Evolutionary conservation across 2,113 vertebrate species (phyloP).

Genomic region (Blennius ocellaris): DNA sequence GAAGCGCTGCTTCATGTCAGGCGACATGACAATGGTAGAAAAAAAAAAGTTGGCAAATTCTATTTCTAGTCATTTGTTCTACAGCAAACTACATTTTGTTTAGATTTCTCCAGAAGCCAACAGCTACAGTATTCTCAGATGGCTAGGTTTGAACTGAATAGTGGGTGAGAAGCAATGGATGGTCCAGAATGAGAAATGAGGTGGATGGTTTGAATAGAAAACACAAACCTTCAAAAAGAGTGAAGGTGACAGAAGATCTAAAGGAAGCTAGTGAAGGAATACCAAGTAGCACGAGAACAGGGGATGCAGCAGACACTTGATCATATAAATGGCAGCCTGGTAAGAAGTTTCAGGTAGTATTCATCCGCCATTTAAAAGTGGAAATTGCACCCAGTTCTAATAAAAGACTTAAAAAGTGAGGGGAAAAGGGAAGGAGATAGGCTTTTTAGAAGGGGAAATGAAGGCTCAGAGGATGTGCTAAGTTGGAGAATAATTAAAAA

Average conservation of each 20-base stretch:
- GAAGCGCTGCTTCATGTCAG: too few relatives aligned
- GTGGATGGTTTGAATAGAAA: constrained; percentile 51
- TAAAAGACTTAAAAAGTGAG: constrained; percentile 25
- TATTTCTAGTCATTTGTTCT: constrained; percentile 1
- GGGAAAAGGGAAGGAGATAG: constrained; percentile 23
- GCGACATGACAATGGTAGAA: not conserved
- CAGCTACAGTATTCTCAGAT: constrained; percentile 28
- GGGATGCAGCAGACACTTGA: constrained; percentile 36
- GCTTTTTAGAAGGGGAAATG: constrained; percentile 31
- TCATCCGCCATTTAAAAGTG: constrained; percentile 48
- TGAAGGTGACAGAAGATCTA: constrained; percentile 62
- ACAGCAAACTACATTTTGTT: constrained; percentile 9
- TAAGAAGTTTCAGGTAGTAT: constrained; percentile 32
- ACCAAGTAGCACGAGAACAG: constrained; percentile 53
- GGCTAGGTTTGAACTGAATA: constrained; percentile 12
- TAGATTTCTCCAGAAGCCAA: not conserved
- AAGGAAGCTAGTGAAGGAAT: constrained; percentile 49
- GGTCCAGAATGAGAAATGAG: constrained; percentile 47
- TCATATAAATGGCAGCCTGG: constrained; percentile 39
- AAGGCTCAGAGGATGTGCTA: constrained; percentile 28
- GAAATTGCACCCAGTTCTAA: constrained; percentile 40
- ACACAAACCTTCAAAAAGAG: constrained; percentile 56
- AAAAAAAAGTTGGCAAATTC: constrained; percentile 2
- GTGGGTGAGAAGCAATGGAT: constrained; percentile 26
- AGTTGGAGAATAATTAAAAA: constrained; percentile 21